These are phyloP conservation scores for Spialia ferax DNA, from an alignment of 2,888 invertebrate genomes.

Conservation along the genomic window DNA sequence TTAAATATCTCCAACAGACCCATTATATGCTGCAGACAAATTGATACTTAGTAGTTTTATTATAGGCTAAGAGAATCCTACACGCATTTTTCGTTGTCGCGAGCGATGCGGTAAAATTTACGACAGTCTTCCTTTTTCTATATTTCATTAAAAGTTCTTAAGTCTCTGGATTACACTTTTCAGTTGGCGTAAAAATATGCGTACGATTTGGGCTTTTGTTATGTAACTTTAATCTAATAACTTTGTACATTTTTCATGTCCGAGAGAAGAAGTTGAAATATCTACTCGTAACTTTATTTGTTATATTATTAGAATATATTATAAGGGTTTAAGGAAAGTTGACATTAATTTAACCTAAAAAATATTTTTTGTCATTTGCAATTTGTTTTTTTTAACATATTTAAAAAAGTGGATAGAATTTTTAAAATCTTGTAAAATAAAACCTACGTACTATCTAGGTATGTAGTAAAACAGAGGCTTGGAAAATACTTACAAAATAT, in stretches of 20 bases:
- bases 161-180: conserved; percentile 59
- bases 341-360: not conserved
- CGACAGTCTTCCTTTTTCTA: conserved; percentile 58
- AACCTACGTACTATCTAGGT: no score
- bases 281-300: not conserved
- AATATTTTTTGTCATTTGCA: not conserved
- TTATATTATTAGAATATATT: no score
- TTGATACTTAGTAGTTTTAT: not conserved
- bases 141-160: conserved; percentile 66
- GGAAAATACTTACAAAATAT: no score
- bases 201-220: conserved; percentile 40
- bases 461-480: no score
- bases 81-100: conserved; percentile 36
- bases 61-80: not conserved
- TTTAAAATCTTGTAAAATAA: no score
- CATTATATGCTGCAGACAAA: no score
- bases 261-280: not conserved
- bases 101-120: conserved; percentile 58
- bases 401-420: no score
- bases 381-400: not conserved
- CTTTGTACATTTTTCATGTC: conserved; percentile 32
- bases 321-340: conserved; percentile 1
- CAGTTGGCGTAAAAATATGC: conserved; percentile 53
- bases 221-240: conserved; percentile 33
- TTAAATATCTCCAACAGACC: no score